phyloP scores from a whole-genome alignment of 2,113 vertebrate species.

The Orthochromis indermauri region DNA sequence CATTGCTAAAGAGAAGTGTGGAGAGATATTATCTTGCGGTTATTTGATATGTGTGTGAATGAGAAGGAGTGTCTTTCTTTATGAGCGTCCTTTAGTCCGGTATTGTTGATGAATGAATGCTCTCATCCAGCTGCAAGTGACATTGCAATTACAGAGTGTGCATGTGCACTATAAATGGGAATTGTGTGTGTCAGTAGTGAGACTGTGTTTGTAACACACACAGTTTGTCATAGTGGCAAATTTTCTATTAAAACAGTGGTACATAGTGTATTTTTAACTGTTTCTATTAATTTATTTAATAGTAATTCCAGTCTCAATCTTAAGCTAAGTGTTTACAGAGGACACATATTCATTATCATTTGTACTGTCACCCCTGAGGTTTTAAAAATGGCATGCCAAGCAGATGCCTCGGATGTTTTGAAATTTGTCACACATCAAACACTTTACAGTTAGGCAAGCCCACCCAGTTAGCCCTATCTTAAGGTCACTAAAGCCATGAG shows the following conservation, averaged over 20 bases:
- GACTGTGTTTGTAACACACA: not conserved
- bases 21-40: not conserved
- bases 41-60: conserved; percentile 3
- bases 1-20: not conserved
- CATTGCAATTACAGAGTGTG: not conserved
- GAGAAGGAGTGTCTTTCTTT: not conserved
- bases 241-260: not conserved
- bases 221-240: not conserved
- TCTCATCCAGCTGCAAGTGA: not conserved
- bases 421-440: not conserved
- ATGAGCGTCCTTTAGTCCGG: not conserved
- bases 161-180: not conserved
- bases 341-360: not conserved
- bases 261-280: not conserved
- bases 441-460: not conserved
- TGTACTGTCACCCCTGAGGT: not conserved
- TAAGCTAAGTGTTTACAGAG: not conserved
- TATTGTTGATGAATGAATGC: not conserved
- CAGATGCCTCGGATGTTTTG: not conserved
- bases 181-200: not conserved
- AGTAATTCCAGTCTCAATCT: not conserved
- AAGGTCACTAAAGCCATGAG: not conserved
- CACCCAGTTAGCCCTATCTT: conserved; percentile 4
- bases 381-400: not conserved
- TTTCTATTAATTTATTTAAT: not conserved